Conservation (phyloP, 2,113 vertebrate genomes). For the Brachyistius frenatus region DNA sequence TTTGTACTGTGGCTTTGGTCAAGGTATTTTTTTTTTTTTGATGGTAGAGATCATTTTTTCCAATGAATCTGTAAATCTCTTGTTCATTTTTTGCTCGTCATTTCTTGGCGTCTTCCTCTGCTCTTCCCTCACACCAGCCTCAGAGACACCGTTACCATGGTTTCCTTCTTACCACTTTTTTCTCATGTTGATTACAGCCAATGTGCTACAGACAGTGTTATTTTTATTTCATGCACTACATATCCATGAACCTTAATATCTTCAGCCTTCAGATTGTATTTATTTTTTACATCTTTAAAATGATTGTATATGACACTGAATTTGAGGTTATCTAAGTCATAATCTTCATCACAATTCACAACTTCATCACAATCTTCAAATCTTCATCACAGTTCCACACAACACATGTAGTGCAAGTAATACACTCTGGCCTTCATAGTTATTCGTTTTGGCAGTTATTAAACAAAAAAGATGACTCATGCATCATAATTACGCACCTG, state of each 20-base stretch:
- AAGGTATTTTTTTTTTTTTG: neutral
- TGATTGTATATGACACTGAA: neutral
- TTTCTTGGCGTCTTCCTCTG: neutral
- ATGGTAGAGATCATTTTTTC: neutral
- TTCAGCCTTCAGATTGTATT: neutral
- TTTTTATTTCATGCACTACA: neutral
- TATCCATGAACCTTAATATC: neutral
- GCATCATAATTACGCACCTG: neutral
- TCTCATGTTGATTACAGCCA: slow-evolving; percentile 23
- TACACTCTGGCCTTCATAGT: neutral
- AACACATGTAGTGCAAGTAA: slow-evolving; percentile 1
- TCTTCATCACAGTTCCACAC: neutral
- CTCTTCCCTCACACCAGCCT: slow-evolving; percentile 32
- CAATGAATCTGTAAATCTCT: slow-evolving; percentile 18
- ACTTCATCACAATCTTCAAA: too few relatives aligned
- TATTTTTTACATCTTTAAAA: neutral
- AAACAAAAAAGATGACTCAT: neutral
- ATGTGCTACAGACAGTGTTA: neutral
- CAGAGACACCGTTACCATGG: slow-evolving; percentile 40
- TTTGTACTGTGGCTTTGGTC: neutral
- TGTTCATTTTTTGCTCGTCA: neutral
- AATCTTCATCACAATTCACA: neutral
- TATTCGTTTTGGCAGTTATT: neutral
- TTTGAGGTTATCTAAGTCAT: neutral
- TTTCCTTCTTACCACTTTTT: slow-evolving; percentile 25